Conservation (phyloP, 2,113 vertebrate species). For the Dasyornis broadbenti region DNA sequence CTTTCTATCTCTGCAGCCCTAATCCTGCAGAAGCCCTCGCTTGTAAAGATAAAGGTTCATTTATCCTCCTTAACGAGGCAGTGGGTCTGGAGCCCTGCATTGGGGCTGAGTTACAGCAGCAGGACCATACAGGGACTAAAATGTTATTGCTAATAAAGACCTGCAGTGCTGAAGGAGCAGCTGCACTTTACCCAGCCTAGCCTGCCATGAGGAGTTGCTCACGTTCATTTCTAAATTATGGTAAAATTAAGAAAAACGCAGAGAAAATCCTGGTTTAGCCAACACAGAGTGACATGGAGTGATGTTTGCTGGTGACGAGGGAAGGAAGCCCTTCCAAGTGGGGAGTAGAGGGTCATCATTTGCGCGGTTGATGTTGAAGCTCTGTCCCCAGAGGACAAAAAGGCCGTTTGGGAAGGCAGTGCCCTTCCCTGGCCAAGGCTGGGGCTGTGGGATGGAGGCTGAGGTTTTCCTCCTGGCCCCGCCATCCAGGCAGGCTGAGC, state of each 20-base stretch:
- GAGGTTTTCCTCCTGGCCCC: neutral
- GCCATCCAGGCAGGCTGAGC: rapidly evolving
- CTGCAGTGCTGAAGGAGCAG: neutral
- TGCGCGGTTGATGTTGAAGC: neutral
- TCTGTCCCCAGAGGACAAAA: neutral
- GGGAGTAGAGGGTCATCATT: neutral
- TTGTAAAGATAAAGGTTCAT: neutral
- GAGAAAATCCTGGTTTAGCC: neutral
- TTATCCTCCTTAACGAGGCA: neutral
- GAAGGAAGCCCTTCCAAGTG: neutral
- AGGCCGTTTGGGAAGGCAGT: neutral
- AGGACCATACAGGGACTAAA: neutral
- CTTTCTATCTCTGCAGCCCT: neutral
- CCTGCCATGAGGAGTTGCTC: neutral
- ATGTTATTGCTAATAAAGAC: neutral
- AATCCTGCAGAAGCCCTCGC: neutral
- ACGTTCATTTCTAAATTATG: neutral
- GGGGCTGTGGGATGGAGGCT: neutral
- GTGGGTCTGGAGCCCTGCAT: neutral
- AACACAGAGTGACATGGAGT: neutral
- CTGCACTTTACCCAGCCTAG: neutral
- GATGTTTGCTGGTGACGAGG: neutral
- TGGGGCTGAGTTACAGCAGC: neutral
- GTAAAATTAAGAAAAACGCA: neutral
- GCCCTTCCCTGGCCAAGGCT: neutral